phyloP scores from a whole-genome alignment of 1,140 invertebrate genomes.

The Galendromus occidentalis region DNA sequence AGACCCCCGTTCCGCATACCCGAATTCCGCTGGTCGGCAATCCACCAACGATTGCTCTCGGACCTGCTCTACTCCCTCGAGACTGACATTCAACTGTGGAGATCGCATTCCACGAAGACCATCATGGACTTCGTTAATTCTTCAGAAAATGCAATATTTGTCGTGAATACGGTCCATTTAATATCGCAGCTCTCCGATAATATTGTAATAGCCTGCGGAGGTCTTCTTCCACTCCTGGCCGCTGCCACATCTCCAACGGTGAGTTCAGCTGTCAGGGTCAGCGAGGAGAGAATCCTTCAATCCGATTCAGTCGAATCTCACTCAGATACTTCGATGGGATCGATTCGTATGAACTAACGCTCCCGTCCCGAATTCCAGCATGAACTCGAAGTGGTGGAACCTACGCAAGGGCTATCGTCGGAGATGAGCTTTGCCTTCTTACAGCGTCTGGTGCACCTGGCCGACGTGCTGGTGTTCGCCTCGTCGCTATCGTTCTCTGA shows the following conservation, averaged over 20 bases:
- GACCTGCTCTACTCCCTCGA: slow-evolving; percentile 93
- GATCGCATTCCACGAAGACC: slow-evolving; percentile 78
- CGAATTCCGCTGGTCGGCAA: slow-evolving; percentile 97
- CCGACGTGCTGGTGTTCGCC: slow-evolving; percentile 92
- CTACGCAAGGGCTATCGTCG: slow-evolving; percentile 93
- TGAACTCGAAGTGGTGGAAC: slow-evolving; percentile 91
- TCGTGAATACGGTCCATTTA: slow-evolving; percentile 95
- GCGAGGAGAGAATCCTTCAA: too few relatives aligned
- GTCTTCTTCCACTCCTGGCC: slow-evolving; percentile 79
- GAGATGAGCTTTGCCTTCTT: slow-evolving; percentile 80
- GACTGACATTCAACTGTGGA: slow-evolving; percentile 86
- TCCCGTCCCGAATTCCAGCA: slow-evolving; percentile 41
- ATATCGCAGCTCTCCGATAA: slow-evolving; percentile 97
- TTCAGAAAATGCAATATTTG: slow-evolving; percentile 93
- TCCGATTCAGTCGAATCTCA: not conserved
- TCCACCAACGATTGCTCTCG: slow-evolving; percentile 85
- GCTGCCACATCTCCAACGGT: slow-evolving; percentile 96
- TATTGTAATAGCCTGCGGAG: slow-evolving; percentile 94
- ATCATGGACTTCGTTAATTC: slow-evolving; percentile 95
- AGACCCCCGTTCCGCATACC: slow-evolving; percentile 93
- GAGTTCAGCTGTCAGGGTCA: slow-evolving; percentile 29
- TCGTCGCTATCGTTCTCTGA: slow-evolving; percentile 91
- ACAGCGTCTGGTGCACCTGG: slow-evolving; percentile 88
- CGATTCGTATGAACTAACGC: not conserved
- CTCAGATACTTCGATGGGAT: too few relatives aligned